Percentiles rank a stretch among this genome's conserved stretches.
Evolutionary conservation across 2,888 invertebrate genomes (phyloP).

Genomic region (Dynastes hyllus): DNA sequence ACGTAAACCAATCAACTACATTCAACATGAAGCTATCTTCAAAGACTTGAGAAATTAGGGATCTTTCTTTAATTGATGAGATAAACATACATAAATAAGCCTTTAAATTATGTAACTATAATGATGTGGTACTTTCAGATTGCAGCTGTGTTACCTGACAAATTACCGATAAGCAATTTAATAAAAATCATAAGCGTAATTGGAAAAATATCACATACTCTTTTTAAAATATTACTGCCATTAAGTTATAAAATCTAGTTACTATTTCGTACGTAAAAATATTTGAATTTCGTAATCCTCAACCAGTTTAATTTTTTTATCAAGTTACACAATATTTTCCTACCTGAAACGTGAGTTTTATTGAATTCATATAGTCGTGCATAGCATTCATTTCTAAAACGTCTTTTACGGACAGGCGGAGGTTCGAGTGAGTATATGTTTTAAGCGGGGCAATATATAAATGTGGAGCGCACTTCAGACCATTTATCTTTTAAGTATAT

Average conservation of each 20-base stretch:
- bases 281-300: conserved; percentile 39
- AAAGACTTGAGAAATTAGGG: too few species aligned
- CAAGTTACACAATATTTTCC: conserved; percentile 41
- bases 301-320: conserved; percentile 33
- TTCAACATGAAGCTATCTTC: too few species aligned
- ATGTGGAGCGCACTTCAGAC: conserved; percentile 53
- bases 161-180: neutral
- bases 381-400: conserved; percentile 40
- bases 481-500: conserved; percentile 52
- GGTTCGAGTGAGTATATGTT: conserved; percentile 19
- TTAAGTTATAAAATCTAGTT: conserved; percentile 6
- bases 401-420: conserved; percentile 37
- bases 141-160: neutral
- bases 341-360: conserved; percentile 39
- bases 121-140: neutral
- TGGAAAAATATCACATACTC: conserved; percentile 1
- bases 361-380: conserved; percentile 45
- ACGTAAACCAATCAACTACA: too few species aligned
- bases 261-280: conserved; percentile 30
- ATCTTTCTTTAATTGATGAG: too few species aligned
- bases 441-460: conserved; percentile 46
- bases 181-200: neutral
- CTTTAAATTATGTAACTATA: too few species aligned
- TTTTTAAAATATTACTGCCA: conserved; percentile 23
- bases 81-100: too few species aligned